Conservation (phyloP, 2,113 vertebrate species). For the Malurus alboscapulatus region DNA sequence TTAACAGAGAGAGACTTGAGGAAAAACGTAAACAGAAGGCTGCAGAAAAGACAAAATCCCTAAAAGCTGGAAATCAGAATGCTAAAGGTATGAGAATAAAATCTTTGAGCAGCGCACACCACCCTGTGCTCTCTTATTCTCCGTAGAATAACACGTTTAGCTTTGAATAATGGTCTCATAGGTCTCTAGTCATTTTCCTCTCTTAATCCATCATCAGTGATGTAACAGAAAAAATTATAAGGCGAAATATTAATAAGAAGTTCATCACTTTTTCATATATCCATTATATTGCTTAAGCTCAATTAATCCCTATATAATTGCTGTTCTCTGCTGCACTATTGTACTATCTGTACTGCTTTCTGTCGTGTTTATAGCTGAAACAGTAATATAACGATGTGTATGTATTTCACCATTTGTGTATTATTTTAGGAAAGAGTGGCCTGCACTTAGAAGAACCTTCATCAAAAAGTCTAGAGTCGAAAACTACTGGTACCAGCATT, state of each 20-base stretch:
- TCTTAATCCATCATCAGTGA: neutral
- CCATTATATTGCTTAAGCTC: neutral
- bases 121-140: accelerated
- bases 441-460: slow-evolving; percentile 66
- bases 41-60: slow-evolving; percentile 76
- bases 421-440: slow-evolving; percentile 68
- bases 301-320: neutral
- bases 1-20: slow-evolving; percentile 94
- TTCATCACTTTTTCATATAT: neutral
- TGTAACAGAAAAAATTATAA: neutral
- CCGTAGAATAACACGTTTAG: neutral
- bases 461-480: slow-evolving; percentile 60
- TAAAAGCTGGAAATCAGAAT: slow-evolving; percentile 73
- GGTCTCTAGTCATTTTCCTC: neutral
- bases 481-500: slow-evolving; percentile 75
- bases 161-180: neutral
- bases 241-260: neutral
- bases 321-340: neutral
- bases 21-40: slow-evolving; percentile 93
- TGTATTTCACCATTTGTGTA: neutral
- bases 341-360: neutral
- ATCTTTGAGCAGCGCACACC: neutral
- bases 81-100: slow-evolving; percentile 18
- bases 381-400: neutral
- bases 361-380: neutral